Evolutionary conservation across 1,140 invertebrate species (phyloP), one percentile per base, ranked within the genome.

Genomic region (Sycophila sp.): DNA sequence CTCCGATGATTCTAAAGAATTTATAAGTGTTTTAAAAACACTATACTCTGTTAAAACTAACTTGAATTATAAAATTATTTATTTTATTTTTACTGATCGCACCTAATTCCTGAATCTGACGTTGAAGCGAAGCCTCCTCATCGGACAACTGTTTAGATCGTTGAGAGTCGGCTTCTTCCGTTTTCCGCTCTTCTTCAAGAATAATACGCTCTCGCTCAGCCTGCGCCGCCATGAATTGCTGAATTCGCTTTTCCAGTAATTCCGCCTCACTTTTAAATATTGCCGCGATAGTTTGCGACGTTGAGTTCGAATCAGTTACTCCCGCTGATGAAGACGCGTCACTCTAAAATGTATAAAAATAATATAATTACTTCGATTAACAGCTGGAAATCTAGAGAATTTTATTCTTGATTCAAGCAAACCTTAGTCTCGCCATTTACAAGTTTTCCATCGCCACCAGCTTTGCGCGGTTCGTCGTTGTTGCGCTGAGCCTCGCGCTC

Each of bases 91-190:
- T n/a, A n/a, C n/a, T n/a, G n/a, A n/a, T n/a, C n/a, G n/a, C 40
- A 69, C 55, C 55, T 26, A 92, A 86, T 79, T 95, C 93, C 58
- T 90, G 86, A 70, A 94, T 94, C 81, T 96, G 93, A 56, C 92
- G 89, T 73, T 93, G 93, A n/a, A 96, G 77, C 1, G 89, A 87
- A 71, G 93, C 93, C 81, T 95, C 93, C 77, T 95, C 93, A 58
- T 94, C 91, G 71, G 92, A 89, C 66, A 96, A 77, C 76, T 94
- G 83, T 82, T 89, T 80, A 0, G 84, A 86, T 65, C 84, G 78
- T 55, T 85, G 78, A 13, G 83, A 90, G 77, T 78, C 89, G 74
- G 78, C 87, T 78, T 82, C 89, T 83, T 89, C 78, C 55, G 82
- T 79, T 74, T 83, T 82, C 73, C 80, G 80, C 40, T 88, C 86